Evolutionary conservation across 2,797 vertebrate genomes (phyloP), one percentile per base, ranked within the genome.

Genomic region (Enteromius unitaeniatus): DNA sequence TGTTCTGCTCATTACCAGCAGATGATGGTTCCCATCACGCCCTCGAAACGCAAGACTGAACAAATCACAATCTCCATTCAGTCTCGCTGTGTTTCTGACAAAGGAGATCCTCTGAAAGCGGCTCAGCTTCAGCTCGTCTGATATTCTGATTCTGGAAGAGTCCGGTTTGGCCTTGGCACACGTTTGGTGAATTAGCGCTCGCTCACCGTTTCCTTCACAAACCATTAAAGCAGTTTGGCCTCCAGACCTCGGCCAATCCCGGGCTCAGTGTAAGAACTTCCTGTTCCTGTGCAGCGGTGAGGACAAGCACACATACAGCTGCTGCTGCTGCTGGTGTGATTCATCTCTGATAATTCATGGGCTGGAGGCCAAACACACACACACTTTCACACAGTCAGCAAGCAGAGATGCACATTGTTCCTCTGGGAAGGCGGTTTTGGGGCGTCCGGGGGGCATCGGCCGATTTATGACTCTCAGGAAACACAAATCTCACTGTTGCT

Each of bases 251-350:
- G n/a, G 53, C 53, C 73, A 65, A 85, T 79, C 73, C 19, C 42
- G 34, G 17, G 88, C 81, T 85, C 51, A 62, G 64, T 72, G 37
- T 78, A 86, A 87, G 84, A 55, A 78, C 85, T 87, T 89, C 79
- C 85, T 84, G 19, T 84, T 86, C 81, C 83, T 42, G 6, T 34
- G 58, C 23, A 14, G 10, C 15, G 84, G 79, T 70, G 64, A 88
- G 81, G 85, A 79, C 34, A 14, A 21, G 86, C 88, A 92, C 91
- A 93, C 90, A 87, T 75, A 55, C 89, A 84, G n/a, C n/a, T n/a
- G 87, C 89, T 88, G 92, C 87, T 62, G 73, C 55, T 85, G 88
- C 86, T 84, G 90, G 89, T 34, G 21, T 79, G 84, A 91, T 92
- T 89, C 89, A 91, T 92, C 83, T 67, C 82, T 83, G 15, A 88